Conservation (phyloP, 2,113 vertebrate genomes). For the Eptesicus fuscus region DNA sequence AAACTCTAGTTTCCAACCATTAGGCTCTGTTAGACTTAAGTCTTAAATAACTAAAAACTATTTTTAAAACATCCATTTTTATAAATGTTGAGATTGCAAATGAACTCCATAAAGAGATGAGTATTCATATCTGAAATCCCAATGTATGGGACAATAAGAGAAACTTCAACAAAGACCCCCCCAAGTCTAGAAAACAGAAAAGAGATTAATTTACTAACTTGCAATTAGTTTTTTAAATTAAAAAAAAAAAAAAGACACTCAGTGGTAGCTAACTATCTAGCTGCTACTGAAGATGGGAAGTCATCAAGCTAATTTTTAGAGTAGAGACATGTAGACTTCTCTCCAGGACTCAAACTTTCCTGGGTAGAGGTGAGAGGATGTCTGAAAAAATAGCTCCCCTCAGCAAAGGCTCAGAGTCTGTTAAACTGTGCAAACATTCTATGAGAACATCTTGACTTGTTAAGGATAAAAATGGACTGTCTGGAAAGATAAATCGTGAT, state of each 20-base stretch:
- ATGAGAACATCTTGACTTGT: conserved; percentile 21
- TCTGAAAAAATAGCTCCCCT: background rate
- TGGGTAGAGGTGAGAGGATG: background rate
- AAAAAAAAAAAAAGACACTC: background rate
- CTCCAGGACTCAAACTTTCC: conserved; percentile 7
- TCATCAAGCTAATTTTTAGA: background rate
- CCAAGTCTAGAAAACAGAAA: conserved; percentile 27
- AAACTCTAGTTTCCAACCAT: conserved; percentile 38
- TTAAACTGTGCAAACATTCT: background rate
- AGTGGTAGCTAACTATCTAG: background rate
- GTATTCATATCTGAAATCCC: conserved; percentile 26
- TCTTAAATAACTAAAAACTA: conserved; percentile 52
- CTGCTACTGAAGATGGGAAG: background rate
- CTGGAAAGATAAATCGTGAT: background rate
- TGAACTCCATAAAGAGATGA: conserved; percentile 42
- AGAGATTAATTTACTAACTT: background rate
- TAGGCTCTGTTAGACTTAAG: conserved; percentile 39
- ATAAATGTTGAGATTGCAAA: conserved; percentile 39
- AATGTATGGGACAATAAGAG: background rate
- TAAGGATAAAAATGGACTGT: conserved; percentile 2
- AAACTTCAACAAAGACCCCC: background rate
- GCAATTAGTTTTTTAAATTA: background rate
- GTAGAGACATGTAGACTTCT: background rate
- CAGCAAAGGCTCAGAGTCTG: background rate
- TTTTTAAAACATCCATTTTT: conserved; percentile 61